Percentiles rank a stretch among this genome's conserved stretches.
These are phyloP conservation scores for Hepsetus odoe DNA, from an alignment of 2,113 vertebrate species.

Conservation along the genomic window DNA sequence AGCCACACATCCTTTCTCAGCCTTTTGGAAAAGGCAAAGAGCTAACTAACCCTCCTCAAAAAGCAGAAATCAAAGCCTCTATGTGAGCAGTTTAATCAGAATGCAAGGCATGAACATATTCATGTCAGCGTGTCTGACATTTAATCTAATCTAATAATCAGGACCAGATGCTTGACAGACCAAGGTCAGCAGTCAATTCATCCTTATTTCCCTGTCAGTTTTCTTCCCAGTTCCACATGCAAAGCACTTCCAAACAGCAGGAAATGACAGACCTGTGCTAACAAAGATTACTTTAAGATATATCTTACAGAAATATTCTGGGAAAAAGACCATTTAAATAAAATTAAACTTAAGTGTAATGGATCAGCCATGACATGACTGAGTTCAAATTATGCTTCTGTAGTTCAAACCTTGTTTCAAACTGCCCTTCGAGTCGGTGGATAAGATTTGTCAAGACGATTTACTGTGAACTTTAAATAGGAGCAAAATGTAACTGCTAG, in stretches of 20 bases:
- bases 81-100: not conserved
- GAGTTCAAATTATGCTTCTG: too few species aligned
- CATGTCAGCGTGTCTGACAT: not conserved
- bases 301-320: not conserved
- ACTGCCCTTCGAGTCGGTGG: too few species aligned
- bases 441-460: too few species aligned
- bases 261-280: not conserved
- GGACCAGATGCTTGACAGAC: not conserved
- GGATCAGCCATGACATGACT: too few species aligned
- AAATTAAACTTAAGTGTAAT: not conserved
- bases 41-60: not conserved
- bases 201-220: not conserved
- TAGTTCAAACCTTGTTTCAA: too few species aligned
- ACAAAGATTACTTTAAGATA: too few species aligned
- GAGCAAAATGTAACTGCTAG: too few species aligned
- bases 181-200: constrained; percentile 12
- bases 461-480: too few species aligned
- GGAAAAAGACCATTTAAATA: not conserved
- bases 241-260: not conserved
- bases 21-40: not conserved
- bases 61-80: not conserved
- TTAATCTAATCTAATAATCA: constrained; percentile 13
- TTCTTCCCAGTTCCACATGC: not conserved
- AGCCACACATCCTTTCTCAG: not conserved
- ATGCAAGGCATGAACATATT: not conserved